These are phyloP conservation scores for Malurus alboscapulatus DNA, from an alignment of 2,113 vertebrate genomes.

Conservation along the genomic window DNA sequence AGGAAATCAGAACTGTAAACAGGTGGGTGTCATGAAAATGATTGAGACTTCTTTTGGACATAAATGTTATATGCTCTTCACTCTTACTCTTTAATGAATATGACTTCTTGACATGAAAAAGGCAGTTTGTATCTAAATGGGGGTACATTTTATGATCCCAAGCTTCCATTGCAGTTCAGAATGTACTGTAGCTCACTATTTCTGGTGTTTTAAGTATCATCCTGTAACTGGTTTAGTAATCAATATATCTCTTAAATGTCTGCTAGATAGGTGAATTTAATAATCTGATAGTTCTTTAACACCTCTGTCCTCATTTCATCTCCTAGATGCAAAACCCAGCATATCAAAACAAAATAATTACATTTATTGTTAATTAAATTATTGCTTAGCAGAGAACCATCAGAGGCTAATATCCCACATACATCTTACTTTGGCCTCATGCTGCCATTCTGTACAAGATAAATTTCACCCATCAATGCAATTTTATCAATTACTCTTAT, in stretches of 20 bases:
- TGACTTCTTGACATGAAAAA: not conserved
- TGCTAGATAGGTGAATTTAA: not conserved
- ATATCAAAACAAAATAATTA: slow-evolving; percentile 10
- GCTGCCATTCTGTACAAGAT: slow-evolving; percentile 25
- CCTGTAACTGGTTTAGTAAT: not conserved
- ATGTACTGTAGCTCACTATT: not conserved
- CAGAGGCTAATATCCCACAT: slow-evolving; percentile 37
- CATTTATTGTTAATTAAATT: slow-evolving; percentile 20
- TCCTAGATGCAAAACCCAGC: not conserved
- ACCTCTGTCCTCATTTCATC: not conserved
- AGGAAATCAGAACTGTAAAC: not conserved
- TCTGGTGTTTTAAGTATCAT: not conserved
- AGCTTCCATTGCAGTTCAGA: not conserved
- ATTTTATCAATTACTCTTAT: slow-evolving; percentile 12
- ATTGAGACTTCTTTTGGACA: not conserved
- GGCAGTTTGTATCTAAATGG: not conserved
- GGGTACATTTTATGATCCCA: not conserved
- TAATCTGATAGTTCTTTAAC: not conserved
- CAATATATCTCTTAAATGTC: not conserved
- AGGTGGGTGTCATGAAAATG: not conserved
- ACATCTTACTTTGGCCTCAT: slow-evolving; percentile 12
- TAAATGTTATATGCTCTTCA: not conserved
- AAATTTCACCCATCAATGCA: slow-evolving; percentile 8
- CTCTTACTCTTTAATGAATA: not conserved
- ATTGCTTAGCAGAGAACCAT: not conserved